Percentiles rank a stretch among this genome's conserved stretches.
These are phyloP conservation scores for Morelia viridis DNA, from an alignment of 2,797 vertebrate genomes.

Conservation along the genomic window DNA sequence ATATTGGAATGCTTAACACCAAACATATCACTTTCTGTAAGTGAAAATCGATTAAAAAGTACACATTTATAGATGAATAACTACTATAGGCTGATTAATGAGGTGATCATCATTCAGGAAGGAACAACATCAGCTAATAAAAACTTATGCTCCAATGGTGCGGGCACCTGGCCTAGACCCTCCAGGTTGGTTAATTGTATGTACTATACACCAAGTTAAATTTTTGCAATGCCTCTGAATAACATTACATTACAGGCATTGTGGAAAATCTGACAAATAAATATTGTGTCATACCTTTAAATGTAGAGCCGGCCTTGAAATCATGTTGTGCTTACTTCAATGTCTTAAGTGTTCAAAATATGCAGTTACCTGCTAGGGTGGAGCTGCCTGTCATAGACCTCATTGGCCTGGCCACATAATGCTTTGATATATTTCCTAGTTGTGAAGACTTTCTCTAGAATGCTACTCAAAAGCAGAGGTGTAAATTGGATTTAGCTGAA, in stretches of 20 bases:
- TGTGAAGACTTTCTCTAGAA: no score
- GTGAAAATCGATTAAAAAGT: slow-evolving; percentile 32
- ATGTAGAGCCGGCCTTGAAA: no score
- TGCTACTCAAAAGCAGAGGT: no score
- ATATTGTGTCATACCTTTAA: no score
- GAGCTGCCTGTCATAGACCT: no score
- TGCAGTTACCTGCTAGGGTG: no score
- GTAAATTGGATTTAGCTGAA: no score
- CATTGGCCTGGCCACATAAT: no score
- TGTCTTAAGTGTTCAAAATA: no score
- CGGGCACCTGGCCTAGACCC: neutral
- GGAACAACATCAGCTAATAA: neutral
- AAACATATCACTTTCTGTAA: slow-evolving; percentile 44
- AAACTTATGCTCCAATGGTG: neutral
- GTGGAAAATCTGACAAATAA: no score
- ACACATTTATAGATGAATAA: neutral
- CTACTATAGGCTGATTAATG: neutral
- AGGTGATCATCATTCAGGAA: neutral
- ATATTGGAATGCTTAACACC: slow-evolving; percentile 41
- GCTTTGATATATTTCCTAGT: no score
- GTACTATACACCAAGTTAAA: neutral
- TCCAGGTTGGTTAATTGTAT: neutral
- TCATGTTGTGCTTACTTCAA: no score
- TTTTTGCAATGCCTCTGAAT: neutral
- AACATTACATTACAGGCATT: neutral